phyloP scores from a whole-genome alignment of 1,140 invertebrate species.

The Drosophila orosa region DNA sequence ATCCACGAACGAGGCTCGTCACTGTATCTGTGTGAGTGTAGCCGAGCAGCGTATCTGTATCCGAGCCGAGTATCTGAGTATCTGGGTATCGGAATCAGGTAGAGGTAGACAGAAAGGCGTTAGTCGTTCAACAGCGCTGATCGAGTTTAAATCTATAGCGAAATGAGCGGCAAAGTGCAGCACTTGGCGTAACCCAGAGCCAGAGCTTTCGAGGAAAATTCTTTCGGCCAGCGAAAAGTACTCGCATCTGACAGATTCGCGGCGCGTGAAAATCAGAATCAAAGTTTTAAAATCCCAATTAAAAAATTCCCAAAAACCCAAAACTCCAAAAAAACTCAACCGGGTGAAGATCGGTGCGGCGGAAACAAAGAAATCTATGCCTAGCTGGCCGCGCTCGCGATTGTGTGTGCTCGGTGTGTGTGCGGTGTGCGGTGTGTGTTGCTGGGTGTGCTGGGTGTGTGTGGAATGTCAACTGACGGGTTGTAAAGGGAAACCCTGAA shows the following conservation, averaged over 20 bases:
- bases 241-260: constrained; percentile 22
- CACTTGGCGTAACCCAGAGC: constrained; percentile 33
- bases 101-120: constrained; percentile 84
- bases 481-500: constrained; percentile 81
- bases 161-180: constrained; percentile 50
- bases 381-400: constrained; percentile 26
- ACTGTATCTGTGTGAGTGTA: constrained; percentile 23
- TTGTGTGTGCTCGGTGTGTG: constrained; percentile 37
- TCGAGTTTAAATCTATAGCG: constrained; percentile 82
- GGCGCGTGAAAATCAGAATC: constrained; percentile 13
- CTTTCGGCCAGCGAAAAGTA: constrained; percentile 11
- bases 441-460: constrained; percentile 42
- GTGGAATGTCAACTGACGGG: constrained; percentile 81
- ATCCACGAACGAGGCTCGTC: constrained; percentile 12
- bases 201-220: constrained; percentile 41
- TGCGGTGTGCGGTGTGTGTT: constrained; percentile 42
- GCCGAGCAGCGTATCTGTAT: constrained; percentile 23
- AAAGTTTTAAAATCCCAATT: neutral
- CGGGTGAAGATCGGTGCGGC: constrained; percentile 28
- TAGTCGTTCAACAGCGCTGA: constrained; percentile 84
- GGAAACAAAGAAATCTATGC: constrained; percentile 58
- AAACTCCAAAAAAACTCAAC: neutral
- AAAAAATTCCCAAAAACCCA: neutral
- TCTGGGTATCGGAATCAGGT: constrained; percentile 81
- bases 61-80: constrained; percentile 51